phyloP scores from a whole-genome alignment of 64 coral and sea anemone species.

The Montipora foliosa region DNA sequence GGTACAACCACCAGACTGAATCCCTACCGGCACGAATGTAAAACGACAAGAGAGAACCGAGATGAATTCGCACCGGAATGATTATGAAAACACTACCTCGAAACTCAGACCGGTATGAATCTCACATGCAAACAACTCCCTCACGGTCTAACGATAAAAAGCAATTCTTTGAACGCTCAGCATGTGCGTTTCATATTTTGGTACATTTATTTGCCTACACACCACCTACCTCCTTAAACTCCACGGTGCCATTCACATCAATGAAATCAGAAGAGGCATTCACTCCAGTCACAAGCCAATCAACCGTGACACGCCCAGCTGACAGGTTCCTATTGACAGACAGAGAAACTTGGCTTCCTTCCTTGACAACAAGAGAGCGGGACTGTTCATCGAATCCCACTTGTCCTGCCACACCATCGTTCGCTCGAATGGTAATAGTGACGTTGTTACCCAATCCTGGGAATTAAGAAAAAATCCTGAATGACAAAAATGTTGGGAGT shows the following conservation, averaged over 20 bases:
- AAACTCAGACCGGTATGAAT: no score
- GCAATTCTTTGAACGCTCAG: no score
- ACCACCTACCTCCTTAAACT: slow-evolving; percentile 67
- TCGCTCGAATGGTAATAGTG: slow-evolving; percentile 88
- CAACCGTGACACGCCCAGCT: slow-evolving; percentile 76
- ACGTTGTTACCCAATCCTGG: slow-evolving; percentile 82
- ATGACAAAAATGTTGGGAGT: no score
- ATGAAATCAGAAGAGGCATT: slow-evolving; percentile 90
- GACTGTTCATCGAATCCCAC: slow-evolving; percentile 83
- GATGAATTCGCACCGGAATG: no score
- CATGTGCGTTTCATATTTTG: no score
- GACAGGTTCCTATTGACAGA: slow-evolving; percentile 74
- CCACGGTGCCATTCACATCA: slow-evolving; percentile 54
- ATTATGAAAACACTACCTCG: no score
- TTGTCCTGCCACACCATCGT: slow-evolving; percentile 91
- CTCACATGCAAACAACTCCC: no score
- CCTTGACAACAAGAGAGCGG: slow-evolving; percentile 74
- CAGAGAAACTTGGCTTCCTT: slow-evolving; percentile 76
- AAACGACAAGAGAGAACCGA: no score
- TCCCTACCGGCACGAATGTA: no score
- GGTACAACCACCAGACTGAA: no score
- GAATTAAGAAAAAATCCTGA: neutral
- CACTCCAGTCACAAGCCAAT: slow-evolving; percentile 64
- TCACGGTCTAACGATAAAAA: no score
- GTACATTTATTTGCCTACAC: no score